These are phyloP conservation scores for Frieseomelitta varia DNA, from an alignment of 1,140 invertebrate species.

Conservation along the genomic window DNA sequence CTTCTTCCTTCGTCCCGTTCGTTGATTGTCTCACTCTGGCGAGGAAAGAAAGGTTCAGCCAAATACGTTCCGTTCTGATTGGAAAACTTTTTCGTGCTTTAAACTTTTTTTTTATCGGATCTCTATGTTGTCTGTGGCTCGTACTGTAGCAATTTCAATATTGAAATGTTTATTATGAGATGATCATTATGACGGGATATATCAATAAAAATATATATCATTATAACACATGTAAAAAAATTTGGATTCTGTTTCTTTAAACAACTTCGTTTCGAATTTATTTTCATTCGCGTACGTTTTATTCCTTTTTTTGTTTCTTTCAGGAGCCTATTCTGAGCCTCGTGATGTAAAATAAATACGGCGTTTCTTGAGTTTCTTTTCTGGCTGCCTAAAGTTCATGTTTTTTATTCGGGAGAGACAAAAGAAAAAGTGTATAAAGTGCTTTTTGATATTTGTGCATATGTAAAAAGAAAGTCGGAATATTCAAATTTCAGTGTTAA, in stretches of 20 bases:
- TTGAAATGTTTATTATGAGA: not conserved
- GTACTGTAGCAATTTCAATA: not conserved
- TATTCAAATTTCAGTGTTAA: not conserved
- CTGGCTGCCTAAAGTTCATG: not conserved
- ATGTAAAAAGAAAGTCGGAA: not conserved
- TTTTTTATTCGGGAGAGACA: not conserved
- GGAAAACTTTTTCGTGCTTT: conserved; percentile 72
- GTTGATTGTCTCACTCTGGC: conserved; percentile 13
- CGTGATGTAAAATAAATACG: not conserved
- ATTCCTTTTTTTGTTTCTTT: not conserved
- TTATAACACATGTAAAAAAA: not conserved
- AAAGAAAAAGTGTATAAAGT: not conserved
- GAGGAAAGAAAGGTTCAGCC: conserved; percentile 43
- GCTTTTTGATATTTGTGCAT: not conserved
- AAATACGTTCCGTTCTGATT: conserved; percentile 69
- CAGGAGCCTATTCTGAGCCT: not conserved
- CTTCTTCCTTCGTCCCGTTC: conserved; percentile 15
- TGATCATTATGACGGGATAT: not conserved
- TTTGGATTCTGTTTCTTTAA: not conserved
- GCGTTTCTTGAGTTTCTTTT: not conserved
- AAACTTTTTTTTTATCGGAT: conserved; percentile 75
- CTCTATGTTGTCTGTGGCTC: conserved; percentile 65
- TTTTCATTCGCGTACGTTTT: not conserved
- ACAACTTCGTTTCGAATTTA: not conserved
- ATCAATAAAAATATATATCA: no score